Evolutionary conservation across 1,140 invertebrate genomes (phyloP).

Genomic region (Cyclina sinensis): DNA sequence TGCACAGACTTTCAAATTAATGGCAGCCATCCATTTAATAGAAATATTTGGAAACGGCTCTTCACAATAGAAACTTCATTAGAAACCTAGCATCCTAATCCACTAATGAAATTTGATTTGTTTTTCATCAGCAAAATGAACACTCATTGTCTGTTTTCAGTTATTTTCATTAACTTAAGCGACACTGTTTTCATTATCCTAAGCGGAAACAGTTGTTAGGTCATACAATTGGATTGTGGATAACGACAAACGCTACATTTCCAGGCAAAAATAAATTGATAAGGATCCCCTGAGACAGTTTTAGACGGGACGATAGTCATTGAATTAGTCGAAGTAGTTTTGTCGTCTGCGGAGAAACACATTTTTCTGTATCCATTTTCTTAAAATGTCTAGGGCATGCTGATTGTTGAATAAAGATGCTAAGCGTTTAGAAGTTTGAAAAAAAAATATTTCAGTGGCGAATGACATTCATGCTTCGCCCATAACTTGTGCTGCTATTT

Average conservation of each 20-base stretch:
- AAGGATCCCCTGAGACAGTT: background rate
- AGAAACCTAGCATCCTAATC: background rate
- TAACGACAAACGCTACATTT: background rate
- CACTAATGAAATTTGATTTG: conserved; percentile 42
- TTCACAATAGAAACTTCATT: background rate
- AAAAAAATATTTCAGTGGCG: no score
- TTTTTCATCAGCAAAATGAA: conserved; percentile 44
- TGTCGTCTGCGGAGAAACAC: background rate
- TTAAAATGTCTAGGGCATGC: no score
- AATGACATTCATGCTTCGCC: no score
- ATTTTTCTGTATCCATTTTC: background rate
- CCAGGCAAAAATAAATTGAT: conserved; percentile 21
- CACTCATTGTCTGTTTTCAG: conserved; percentile 7
- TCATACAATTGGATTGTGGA: conserved; percentile 32
- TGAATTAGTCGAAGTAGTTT: background rate
- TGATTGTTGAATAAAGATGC: no score
- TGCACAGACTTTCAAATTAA: background rate
- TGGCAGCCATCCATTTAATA: background rate
- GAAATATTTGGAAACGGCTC: background rate
- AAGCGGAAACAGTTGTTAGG: conserved; percentile 52
- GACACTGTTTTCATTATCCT: conserved; percentile 48
- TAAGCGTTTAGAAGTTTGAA: no score
- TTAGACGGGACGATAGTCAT: background rate
- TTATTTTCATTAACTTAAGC: conserved; percentile 59
- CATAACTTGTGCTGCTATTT: no score